A percentile compares a stretch with the other conserved stretches of the same genome.
These are phyloP conservation scores for Bombus ignitus DNA, from an alignment of 1,140 invertebrate genomes.

Conservation along the genomic window DNA sequence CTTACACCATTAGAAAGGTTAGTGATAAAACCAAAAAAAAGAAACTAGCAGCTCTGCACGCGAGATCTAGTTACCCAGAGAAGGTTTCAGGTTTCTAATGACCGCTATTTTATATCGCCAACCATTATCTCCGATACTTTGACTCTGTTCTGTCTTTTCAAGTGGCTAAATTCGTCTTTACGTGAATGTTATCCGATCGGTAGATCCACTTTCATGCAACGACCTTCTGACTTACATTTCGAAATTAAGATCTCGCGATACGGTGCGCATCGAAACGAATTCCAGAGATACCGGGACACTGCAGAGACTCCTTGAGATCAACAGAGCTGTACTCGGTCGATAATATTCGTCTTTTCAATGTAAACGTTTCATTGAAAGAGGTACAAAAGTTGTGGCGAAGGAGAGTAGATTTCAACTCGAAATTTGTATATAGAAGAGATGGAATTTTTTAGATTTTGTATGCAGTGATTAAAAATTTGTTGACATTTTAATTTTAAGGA, in stretches of 20 bases:
- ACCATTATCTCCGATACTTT: neutral
- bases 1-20: too few relatives aligned
- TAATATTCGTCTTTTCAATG: neutral
- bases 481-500: too few relatives aligned
- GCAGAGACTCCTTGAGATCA: neutral
- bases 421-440: neutral
- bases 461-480: too few relatives aligned
- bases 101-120: neutral
- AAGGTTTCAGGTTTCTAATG: neutral
- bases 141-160: neutral
- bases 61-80: neutral
- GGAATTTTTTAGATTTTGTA: too few relatives aligned
- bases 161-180: neutral
- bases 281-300: neutral
- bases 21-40: too few relatives aligned
- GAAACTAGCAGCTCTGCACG: neutral
- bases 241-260: neutral
- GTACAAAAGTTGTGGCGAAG: neutral
- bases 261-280: neutral
- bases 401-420: neutral
- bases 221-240: neutral
- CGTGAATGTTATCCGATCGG: neutral
- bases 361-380: neutral
- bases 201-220: neutral
- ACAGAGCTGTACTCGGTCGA: neutral